A percentile compares a stretch with the other conserved stretches of the same genome.
Conservation (phyloP, 2,888 invertebrate species). For the Pimpla rufipes region DNA sequence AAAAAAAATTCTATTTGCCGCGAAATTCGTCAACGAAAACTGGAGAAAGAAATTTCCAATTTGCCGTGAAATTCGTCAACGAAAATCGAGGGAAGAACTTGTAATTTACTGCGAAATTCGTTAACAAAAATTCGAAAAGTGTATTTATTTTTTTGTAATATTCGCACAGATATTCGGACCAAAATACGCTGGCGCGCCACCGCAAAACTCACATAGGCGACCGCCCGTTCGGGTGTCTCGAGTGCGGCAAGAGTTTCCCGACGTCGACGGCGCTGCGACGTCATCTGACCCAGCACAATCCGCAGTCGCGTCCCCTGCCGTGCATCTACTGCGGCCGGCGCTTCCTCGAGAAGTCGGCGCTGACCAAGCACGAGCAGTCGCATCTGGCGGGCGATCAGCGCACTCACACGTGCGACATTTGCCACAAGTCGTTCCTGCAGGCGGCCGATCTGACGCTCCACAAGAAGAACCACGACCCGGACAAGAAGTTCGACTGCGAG, state of each 20-base stretch:
- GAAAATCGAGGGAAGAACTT: no score
- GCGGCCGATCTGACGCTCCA: constrained; percentile 86
- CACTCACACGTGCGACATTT: constrained; percentile 86
- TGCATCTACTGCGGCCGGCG: constrained; percentile 85
- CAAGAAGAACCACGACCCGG: constrained; percentile 84
- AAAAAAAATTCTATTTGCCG: no score
- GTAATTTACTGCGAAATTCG: neutral
- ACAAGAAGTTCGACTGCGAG: constrained; percentile 84
- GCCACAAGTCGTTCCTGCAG: constrained; percentile 87
- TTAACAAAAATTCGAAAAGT: neutral
- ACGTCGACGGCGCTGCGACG: constrained; percentile 84
- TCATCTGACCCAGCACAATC: constrained; percentile 85
- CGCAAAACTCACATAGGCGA: constrained; percentile 82
- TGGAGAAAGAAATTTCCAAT: no score
- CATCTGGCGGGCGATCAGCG: constrained; percentile 83
- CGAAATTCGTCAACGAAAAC: no score
- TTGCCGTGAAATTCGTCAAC: no score
- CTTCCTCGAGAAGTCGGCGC: constrained; percentile 84
- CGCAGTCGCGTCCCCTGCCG: constrained; percentile 83
- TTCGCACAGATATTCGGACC: constrained; percentile 82
- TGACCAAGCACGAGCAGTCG: constrained; percentile 85
- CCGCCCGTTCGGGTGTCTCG: constrained; percentile 83
- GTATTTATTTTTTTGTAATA: neutral
- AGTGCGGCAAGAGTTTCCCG: constrained; percentile 85
- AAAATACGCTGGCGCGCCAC: constrained; percentile 83